Evolutionary conservation across 2,888 invertebrate species (phyloP), one percentile per base, ranked within the genome.

Genomic region (Phorcus lineatus): DNA sequence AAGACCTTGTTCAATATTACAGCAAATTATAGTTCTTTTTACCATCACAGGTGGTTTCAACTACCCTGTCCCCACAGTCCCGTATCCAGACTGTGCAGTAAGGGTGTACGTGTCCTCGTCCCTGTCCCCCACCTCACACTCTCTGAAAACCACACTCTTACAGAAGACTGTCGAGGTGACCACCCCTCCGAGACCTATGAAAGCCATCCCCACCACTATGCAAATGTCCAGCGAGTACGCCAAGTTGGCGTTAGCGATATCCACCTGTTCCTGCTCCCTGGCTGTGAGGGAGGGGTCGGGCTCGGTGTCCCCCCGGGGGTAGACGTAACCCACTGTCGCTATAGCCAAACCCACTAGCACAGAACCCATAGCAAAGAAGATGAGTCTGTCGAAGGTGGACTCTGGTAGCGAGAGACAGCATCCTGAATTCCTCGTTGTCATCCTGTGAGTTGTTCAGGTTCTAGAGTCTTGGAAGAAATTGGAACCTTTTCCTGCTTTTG

Each of bases 181-280:
- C 6, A 89, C 11, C 0, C 86, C 87, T 1, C 89, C 89, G 1
- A 82, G 9, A 0, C 87, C 85, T 7, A 89, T 82, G 70, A 87
- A 84, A 0, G 84, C 86, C 86, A 89, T 89, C 1, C 90, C 90
- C 7, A 83, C 78, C 13, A 88, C 80, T 22, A 89, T 83, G 80
- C 86, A 85, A 7, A 88, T 79, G 55, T 89, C 88, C 31, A 90
- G 81, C 31, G 74, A 74, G 40, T 81, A 80, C 6, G 85, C 81
- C 31, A 89, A 80, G 2, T 81, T 74, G 2, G 83, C 81, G 79
- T 88, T 89, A 79, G 86, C 84, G 7, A 85, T 81, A 77, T 88
- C 89, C n/a, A 87, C 86, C 0, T 81, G 74, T 80, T 90, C 90
- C 88, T 88, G 89, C 74, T 90, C 83, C 24, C 89, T 67, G 1